A percentile compares a stretch with the other conserved stretches of the same genome.
These are phyloP conservation scores for Macrophya annulata DNA, from an alignment of 2,888 invertebrate genomes.

Conservation along the genomic window DNA sequence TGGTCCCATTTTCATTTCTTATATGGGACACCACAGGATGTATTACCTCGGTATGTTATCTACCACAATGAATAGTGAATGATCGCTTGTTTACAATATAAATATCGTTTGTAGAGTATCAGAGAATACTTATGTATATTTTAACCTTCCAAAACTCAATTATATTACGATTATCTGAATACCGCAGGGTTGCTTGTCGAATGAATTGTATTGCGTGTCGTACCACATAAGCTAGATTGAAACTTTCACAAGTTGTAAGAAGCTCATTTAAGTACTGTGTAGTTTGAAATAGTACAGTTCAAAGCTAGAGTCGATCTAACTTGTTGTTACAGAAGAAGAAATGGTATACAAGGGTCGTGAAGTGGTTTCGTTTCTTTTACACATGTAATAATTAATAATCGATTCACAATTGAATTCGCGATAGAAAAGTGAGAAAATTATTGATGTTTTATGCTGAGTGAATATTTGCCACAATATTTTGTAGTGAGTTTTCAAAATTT, in stretches of 20 bases:
- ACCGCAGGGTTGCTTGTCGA: not conserved
- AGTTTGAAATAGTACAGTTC: not conserved
- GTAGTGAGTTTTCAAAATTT: not conserved
- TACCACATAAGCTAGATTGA: not conserved
- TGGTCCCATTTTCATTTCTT: no score
- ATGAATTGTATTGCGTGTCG: not conserved
- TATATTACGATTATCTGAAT: not conserved
- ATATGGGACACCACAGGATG: no score
- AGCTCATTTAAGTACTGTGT: not conserved
- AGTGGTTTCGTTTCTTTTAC: not conserved
- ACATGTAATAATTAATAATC: not conserved
- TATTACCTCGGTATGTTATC: not conserved
- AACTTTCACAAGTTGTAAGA: not conserved
- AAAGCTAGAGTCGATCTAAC: not conserved
- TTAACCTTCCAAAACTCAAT: not conserved
- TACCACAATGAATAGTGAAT: not conserved
- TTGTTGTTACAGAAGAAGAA: not conserved
- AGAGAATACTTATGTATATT: slow-evolving; percentile 1
- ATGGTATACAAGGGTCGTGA: no score
- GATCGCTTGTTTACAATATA: not conserved
- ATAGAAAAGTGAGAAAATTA: not conserved
- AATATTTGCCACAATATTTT: not conserved
- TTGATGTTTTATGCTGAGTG: not conserved
- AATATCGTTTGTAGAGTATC: not conserved
- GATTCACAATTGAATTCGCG: not conserved